Base-by-base conservation (phyloP, 2,888 invertebrate species). In the Thecophora atra region DNA sequence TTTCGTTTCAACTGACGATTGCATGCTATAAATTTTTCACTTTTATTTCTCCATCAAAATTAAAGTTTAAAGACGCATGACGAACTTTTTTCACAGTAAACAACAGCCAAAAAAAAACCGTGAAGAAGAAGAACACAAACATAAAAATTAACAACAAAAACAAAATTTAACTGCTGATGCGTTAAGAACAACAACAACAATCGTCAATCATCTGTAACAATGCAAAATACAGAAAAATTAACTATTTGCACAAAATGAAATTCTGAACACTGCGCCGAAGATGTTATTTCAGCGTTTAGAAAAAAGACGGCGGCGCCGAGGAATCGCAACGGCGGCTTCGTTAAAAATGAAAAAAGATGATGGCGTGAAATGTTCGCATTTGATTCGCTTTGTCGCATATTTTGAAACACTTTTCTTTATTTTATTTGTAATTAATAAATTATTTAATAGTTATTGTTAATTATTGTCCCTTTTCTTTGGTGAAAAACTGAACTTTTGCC, bases 31-130 rank as follows among this genome's bases (percentile, higher is more conserved):
- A 64, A 64, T 26, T 64, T 44, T 11, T 64, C 8, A 6, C 15
- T 47, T 64, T 64, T 64, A 64, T 64, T 64, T 47, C 26, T 64
- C n/a, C 17, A 44, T 26, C 47, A 5, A 67, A 37, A 24, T 67
- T n/a, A n/a, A n/a, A n/a, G 54, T 67, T 54, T 56, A 67, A 67
- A 67, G 67, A 56, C 67, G 67, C 56, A 67, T 56, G 30, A 54
- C 56, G 67, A 67, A 54, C 56, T 67, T 37, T 42, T 42, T 17
- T 4, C 6, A 28, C 26, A 13, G 13, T 21, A 21, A 54, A n/a
- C 19, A 21, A 5, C 17, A 26, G 13, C 3, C 6, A 47, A 17
- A 26, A 15, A 28, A 28, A 17, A 58, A 58, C 7, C 58, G 26
- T 15, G 3, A 54, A n/a, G 7, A 21, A 54, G 8, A n/a, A 54